phyloP scores from a whole-genome alignment of 2,113 vertebrate genomes.

The Phasianus colchicus region DNA sequence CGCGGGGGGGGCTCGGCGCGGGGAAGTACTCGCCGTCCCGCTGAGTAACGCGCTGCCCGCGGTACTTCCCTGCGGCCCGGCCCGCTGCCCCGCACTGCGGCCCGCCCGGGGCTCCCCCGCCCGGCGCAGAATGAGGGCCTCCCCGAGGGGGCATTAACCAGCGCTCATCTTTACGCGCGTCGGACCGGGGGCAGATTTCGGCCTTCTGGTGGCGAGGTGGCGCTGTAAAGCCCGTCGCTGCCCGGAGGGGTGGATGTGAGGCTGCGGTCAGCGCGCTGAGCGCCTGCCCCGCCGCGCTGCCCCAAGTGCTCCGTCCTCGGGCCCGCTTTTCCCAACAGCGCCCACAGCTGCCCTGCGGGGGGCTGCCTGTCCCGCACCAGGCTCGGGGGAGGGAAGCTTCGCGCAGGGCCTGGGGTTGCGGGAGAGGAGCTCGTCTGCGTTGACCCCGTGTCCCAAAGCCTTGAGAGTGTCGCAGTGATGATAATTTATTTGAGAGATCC shows the following conservation, averaged over 20 bases:
- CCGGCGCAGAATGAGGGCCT: too few relatives aligned
- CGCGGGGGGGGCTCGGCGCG: background rate
- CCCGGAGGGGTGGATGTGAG: background rate
- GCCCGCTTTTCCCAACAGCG: background rate
- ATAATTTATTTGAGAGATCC: background rate
- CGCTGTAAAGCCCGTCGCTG: background rate
- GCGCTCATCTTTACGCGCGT: background rate
- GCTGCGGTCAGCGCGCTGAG: too few relatives aligned
- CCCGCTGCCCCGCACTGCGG: background rate
- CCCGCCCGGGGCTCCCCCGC: too few relatives aligned
- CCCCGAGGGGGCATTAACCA: too few relatives aligned
- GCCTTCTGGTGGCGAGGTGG: background rate
- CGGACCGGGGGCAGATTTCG: background rate
- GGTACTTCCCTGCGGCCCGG: background rate
- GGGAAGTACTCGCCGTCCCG: background rate
- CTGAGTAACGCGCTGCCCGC: background rate
- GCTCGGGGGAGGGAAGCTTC: background rate
- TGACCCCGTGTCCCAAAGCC: background rate
- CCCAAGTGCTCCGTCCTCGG: too few relatives aligned
- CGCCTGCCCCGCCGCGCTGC: too few relatives aligned
- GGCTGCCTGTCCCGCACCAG: background rate
- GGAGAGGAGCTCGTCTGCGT: background rate
- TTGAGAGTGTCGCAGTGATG: background rate
- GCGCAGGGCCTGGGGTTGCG: background rate
- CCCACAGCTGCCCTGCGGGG: background rate